Conservation (phyloP, 2,113 vertebrate genomes). For the Cyanoderma ruficeps region DNA sequence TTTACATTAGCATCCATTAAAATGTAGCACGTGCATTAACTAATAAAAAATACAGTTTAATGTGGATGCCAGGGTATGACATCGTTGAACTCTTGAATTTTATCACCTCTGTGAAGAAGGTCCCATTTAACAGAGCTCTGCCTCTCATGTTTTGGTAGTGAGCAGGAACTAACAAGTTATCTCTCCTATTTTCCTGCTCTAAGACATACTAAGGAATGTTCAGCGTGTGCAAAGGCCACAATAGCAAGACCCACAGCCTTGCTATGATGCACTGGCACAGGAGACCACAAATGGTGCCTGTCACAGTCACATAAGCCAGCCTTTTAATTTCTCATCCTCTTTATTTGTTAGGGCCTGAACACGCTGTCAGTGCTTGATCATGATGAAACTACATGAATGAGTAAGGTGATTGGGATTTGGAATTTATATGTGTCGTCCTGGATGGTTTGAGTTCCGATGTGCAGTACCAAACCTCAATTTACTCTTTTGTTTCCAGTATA, state of each 20-base stretch:
- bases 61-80: conserved; percentile 9
- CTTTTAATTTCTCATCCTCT: neutral
- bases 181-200: neutral
- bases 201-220: neutral
- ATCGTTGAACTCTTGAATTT: conserved; percentile 37
- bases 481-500: conserved; percentile 2
- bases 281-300: neutral
- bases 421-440: neutral
- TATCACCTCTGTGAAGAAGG: conserved; percentile 23
- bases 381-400: conserved; percentile 49
- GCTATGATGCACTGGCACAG: neutral
- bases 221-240: fast-evolving
- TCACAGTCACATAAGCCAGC: neutral
- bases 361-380: neutral
- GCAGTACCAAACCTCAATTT: neutral
- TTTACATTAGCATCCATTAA: conserved; percentile 61
- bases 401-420: conserved; percentile 17
- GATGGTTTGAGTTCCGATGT: neutral
- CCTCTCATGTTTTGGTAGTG: neutral
- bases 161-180: neutral
- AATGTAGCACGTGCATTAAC: neutral
- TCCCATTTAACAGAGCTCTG: neutral
- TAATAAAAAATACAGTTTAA: conserved; percentile 49
- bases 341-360: neutral
- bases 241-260: neutral